phyloP scores from a whole-genome alignment of 1,140 invertebrate species.

The Schlechtendalia chinensis region DNA sequence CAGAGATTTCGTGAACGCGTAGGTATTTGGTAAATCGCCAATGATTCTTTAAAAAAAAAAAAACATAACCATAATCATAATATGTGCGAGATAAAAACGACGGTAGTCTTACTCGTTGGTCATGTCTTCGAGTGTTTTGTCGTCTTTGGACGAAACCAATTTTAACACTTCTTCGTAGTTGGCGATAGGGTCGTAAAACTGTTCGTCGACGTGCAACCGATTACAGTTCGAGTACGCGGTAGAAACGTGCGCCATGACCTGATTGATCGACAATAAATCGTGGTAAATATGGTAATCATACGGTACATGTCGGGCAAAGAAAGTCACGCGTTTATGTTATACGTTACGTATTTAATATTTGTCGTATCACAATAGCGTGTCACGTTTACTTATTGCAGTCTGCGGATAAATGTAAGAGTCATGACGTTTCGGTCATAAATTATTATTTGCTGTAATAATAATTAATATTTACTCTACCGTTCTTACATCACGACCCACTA shows the following conservation, averaged over 20 bases:
- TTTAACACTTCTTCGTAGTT: slow-evolving; percentile 58
- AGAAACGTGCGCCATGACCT: slow-evolving; percentile 66
- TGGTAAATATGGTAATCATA: neutral
- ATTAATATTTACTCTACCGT: too few species aligned
- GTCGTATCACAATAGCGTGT: slow-evolving; percentile 21
- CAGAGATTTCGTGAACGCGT: slow-evolving; percentile 68
- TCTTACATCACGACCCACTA: too few species aligned
- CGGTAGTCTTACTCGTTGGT: slow-evolving; percentile 58
- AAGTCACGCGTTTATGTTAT: too few species aligned
- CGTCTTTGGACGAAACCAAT: slow-evolving; percentile 58
- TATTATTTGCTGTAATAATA: too few species aligned
- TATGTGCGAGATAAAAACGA: neutral
- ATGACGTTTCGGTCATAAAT: too few species aligned
- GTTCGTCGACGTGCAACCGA: slow-evolving; percentile 63
- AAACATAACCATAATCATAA: slow-evolving; percentile 44
- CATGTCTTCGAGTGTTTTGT: slow-evolving; percentile 58
- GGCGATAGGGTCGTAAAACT: slow-evolving; percentile 60
- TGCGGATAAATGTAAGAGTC: too few species aligned
- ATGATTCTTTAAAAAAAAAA: slow-evolving; percentile 58
- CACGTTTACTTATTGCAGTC: too few species aligned
- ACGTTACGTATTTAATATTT: neutral
- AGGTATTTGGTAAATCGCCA: slow-evolving; percentile 67
- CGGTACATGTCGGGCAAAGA: neutral
- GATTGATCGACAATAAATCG: neutral
- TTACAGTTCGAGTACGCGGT: slow-evolving; percentile 71